Evolutionary conservation across 1,140 invertebrate species (phyloP), one percentile per base, ranked within the genome.

Genomic region (Aradophagus sp.): DNA sequence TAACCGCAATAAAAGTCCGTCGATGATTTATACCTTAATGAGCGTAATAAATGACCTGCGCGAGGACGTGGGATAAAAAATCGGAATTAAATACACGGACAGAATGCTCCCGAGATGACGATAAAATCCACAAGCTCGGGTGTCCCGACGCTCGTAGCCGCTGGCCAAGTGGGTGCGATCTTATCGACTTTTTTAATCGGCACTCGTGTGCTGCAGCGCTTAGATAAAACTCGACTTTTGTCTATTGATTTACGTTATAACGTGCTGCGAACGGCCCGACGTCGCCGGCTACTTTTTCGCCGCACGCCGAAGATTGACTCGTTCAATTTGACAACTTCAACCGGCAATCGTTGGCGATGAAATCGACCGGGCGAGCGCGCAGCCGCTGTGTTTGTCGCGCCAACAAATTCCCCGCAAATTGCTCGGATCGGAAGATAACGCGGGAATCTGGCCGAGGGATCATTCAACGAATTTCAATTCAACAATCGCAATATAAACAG

Each of bases 131-230:
- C 38, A 31, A 19, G 14, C 35, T 70, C 50, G 38, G 39, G 16
- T 67, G 45, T 67, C 39, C 45, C 34, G 31, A 44, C 59, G 55
- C 47, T 53, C 53, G 55, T 68, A 59, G 13, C 48, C 36, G 38
- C 13, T 48, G 16, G 16, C 44, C 45, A 59, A 47, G 67, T 59
- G 45, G 52, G 48, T 58, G 67, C 27, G 39, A 71, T 65, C 59
- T 71, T 71, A 71, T 71, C 67, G 50, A 42, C 23, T 41, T 63
- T 70, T 69, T 71, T 71, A 71, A 71, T 71, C 67, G 53, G 27
- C 44, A 29, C 32, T 44, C 34, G 55, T 52, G 55, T 52, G 48
- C 35, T 45, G 41, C 59, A 52, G 17, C 53, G 47, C 15, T 45
- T 59, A 53, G 67, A 65, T 65, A 48, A 71, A 63, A 41, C 27